A percentile compares a stretch with the other conserved stretches of the same genome.
These are phyloP conservation scores for Chunga burmeisteri DNA, from an alignment of 2,113 vertebrate species.

Conservation along the genomic window DNA sequence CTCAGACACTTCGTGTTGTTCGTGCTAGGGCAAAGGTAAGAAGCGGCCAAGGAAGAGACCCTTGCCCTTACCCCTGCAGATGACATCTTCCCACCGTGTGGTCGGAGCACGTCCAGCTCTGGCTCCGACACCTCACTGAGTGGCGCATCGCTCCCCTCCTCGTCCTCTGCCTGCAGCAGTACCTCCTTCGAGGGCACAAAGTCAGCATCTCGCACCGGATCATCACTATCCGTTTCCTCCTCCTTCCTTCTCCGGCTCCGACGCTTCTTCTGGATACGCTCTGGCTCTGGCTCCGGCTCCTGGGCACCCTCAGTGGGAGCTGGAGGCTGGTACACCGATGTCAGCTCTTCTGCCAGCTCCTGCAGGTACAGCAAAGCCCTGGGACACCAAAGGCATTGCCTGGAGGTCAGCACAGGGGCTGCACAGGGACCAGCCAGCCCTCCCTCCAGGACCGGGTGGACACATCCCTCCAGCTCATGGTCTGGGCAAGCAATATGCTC, in stretches of 20 bases:
- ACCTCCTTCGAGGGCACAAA: constrained; percentile 78
- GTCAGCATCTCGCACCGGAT: constrained; percentile 74
- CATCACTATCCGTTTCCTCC: constrained; percentile 51
- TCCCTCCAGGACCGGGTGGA: rapidly evolving
- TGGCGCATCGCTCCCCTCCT: constrained; percentile 44
- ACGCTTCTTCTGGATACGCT: neutral
- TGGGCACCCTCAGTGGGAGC: neutral
- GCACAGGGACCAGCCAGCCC: neutral
- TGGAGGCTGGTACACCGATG: constrained; percentile 12
- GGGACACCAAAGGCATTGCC: neutral
- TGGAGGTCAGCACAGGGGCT: rapidly evolving
- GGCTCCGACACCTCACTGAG: constrained; percentile 69
- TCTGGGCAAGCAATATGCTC: neutral
- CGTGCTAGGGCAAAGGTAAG: too few relatives aligned
- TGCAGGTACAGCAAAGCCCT: constrained; percentile 93
- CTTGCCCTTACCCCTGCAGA: constrained; percentile 52
- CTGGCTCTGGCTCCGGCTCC: neutral
- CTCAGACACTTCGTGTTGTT: neutral
- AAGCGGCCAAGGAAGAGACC: neutral
- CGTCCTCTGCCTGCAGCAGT: constrained; percentile 63
- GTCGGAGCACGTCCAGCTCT: constrained; percentile 37
- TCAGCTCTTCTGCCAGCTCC: constrained; percentile 81
- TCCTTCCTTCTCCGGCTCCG: constrained; percentile 57
- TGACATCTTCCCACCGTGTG: neutral
- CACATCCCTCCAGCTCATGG: rapidly evolving